Base-by-base conservation (phyloP, 2,797 vertebrate species). In the Synaphobranchus kaupii region DNA sequence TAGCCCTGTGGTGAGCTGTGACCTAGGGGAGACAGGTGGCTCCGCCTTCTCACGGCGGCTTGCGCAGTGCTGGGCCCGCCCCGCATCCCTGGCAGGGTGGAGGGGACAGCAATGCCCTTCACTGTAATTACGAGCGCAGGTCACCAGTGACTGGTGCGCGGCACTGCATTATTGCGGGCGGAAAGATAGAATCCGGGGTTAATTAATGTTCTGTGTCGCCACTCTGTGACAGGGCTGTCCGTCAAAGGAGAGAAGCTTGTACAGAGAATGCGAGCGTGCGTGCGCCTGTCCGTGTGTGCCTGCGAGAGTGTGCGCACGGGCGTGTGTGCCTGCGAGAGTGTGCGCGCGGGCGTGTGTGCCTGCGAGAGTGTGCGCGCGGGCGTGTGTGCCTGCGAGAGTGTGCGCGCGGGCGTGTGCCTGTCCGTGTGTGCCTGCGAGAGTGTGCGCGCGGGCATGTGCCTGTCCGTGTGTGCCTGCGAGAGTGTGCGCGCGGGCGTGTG, bases 201-300 rank as follows among this genome's bases (percentile, higher is more conserved):
- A 78, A 88, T 88, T 84, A 86, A 88, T 78, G 48, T 34, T 63
- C n/a, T 76, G 68, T 83, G 84, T 68, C 76, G 71, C 22, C 31
- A 8, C 83, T 71, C 76, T 85, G 47, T 82, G 76, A 81, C 87
- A 88, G 73, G 48, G 56, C 87, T 60, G 87, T 80, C 68, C 17
- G 56, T 85, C 54, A 85, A 78, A 83, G 28, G 58, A 88, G 84
- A 50, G n/a, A 31, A 52, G 20, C 25, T 9, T 22, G 28, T 12
- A 54, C 34, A n/a, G 17, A 54, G 52, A 50, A 39, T 81, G 78
- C 68, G 78, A 66, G n/a, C 25, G 22, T 73, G 28, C 31, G 47
- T 83, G 60, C 68, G 86, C 50, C n/a, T 31, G 47, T 76, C 5
- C 17, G 31, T 63, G 58, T 71, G 60, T 39, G 25, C n/a, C 9